Conservation (phyloP, 2,888 invertebrate genomes). For the Lycia hirtaria region DNA sequence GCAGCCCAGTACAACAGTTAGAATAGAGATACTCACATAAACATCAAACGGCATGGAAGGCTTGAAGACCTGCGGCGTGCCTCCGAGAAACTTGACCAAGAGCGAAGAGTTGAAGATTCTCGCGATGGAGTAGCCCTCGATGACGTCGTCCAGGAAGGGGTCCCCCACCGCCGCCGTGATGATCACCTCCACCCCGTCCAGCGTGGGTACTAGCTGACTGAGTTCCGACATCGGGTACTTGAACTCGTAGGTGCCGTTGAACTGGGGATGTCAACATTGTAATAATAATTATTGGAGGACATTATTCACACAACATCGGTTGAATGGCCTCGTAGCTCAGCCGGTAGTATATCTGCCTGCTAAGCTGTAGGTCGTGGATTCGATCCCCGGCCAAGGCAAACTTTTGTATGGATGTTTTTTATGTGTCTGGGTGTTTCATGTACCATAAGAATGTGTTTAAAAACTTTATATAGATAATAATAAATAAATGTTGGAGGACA, state of each 20-base stretch:
- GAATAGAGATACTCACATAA: slow-evolving; percentile 87
- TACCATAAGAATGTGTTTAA: too few relatives aligned
- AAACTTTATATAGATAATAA: too few relatives aligned
- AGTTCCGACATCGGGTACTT: slow-evolving; percentile 94
- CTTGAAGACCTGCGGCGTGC: slow-evolving; percentile 96
- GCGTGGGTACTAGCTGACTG: slow-evolving; percentile 86
- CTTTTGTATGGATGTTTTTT: too few relatives aligned
- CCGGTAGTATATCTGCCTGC: too few relatives aligned
- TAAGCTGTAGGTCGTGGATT: too few relatives aligned
- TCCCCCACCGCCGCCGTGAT: slow-evolving; percentile 95
- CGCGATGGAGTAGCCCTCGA: slow-evolving; percentile 94
- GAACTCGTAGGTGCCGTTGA: slow-evolving; percentile 95
- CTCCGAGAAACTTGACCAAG: slow-evolving; percentile 93
- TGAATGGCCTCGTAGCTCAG: too few relatives aligned
- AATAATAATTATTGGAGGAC: too few relatives aligned
- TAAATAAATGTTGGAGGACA: too few relatives aligned
- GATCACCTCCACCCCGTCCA: slow-evolving; percentile 92
- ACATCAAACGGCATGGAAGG: slow-evolving; percentile 96
- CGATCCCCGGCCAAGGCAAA: too few relatives aligned
- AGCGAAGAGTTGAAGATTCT: slow-evolving; percentile 95
- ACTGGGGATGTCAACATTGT: slow-evolving; percentile 82
- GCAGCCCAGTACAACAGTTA: slow-evolving; percentile 64
- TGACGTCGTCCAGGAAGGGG: slow-evolving; percentile 92
- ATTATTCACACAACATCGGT: too few relatives aligned
- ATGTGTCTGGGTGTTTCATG: too few relatives aligned